Conservation (phyloP, 2,113 vertebrate species). For the Coracopsis vasa region DNA sequence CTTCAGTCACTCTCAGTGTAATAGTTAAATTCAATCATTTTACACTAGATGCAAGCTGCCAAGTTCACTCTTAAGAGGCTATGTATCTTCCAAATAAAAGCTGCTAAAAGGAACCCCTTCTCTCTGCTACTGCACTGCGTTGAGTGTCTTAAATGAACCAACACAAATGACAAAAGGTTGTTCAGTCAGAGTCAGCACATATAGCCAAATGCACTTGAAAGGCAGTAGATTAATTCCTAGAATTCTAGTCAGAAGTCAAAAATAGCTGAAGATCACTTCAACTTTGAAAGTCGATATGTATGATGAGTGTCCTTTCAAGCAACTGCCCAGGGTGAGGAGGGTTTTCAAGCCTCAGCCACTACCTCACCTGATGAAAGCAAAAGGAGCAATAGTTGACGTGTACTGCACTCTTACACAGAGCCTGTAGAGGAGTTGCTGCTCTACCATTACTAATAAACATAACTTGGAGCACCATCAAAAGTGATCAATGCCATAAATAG, state of each 20-base stretch:
- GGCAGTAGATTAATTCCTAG: neutral
- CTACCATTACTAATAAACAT: neutral
- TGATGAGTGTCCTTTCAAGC: neutral
- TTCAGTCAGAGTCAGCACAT: neutral
- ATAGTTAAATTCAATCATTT: constrained; percentile 35
- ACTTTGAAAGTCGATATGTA: neutral
- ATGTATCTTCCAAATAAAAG: neutral
- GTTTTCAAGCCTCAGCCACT: neutral
- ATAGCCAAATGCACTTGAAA: neutral
- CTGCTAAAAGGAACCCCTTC: neutral
- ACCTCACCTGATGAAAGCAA: neutral
- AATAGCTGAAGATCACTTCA: neutral
- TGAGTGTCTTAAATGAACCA: constrained; percentile 1
- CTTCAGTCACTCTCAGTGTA: neutral
- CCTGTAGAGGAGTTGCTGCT: neutral
- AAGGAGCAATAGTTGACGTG: neutral
- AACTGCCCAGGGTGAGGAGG: neutral
- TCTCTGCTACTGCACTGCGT: neutral
- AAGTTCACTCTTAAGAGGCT: neutral
- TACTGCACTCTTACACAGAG: neutral
- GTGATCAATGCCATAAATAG: neutral
- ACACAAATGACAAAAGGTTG: neutral
- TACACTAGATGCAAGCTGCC: neutral
- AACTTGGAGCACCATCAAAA: neutral
- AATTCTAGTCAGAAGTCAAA: constrained; percentile 21